Evolutionary conservation across 2,113 vertebrate genomes (phyloP), one percentile per base, ranked within the genome.

Genomic region (Sander lucioperca): DNA sequence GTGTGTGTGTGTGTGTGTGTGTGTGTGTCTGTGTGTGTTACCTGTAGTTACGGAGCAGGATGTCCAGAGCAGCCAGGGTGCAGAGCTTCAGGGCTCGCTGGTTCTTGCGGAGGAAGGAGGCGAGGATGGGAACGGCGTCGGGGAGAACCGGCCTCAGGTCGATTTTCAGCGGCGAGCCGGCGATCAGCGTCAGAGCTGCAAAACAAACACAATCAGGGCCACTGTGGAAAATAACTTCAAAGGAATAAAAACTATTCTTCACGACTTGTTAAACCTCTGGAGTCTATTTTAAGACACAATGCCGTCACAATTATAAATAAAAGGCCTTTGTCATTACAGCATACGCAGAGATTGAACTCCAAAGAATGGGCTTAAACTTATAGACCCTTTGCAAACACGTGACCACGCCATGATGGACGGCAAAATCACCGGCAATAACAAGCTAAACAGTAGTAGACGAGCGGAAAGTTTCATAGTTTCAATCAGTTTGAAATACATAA

Each of bases 21-120:
- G 47, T 50, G 25, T 36, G 11, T 21, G 54, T 30, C 21, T 64
- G 66, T 47, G 65, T 61, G 19, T 15, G 10, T 70, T 73, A 98
- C 86, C 97, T 98, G 87, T 99, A 99, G 94, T 98, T 99, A 87
- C 99, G 96, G 80, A 99, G 97, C 85, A 99, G 94, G 88, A 99
- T 99, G 94, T 99, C 98, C 75, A 99, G 94, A 6, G 97, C 97
- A 16, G 97, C 97, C 74, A 99, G 96, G 11, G 98, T 99, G 84
- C 98, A 96, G 72, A 99, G 95, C 92, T 99, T 99, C 90, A 99
- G 92, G 57, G 98, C 98, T 86, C 98, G 94, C 92, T 99, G 98
- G 92, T 99, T 99, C 94, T 99, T 99, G 67, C 98, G 96, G 72
- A 99, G 94, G 93, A 99, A 99, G 59, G 98, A 99, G 79, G 98